A percentile compares a stretch with the other conserved stretches of the same genome.
phyloP scores from a whole-genome alignment of 2,888 invertebrate species.

The Ramazzottius varieornatus region DNA sequence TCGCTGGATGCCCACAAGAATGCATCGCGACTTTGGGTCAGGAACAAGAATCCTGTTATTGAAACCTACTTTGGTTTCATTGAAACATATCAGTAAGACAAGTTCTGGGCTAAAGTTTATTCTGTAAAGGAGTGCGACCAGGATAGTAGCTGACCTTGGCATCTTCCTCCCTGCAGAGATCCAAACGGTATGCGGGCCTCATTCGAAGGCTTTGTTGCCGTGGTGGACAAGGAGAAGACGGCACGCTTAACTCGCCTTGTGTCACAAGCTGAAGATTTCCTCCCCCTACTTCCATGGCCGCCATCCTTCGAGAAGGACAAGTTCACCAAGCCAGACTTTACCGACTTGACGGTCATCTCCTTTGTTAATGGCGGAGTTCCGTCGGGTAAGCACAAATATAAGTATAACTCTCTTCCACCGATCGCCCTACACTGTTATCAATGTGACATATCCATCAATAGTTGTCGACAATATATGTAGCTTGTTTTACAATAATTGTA shows the following conservation, averaged over 20 bases:
- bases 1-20: neutral
- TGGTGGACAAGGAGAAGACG: neutral
- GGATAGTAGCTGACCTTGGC: too few species aligned
- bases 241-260: neutral
- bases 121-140: too few species aligned
- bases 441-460: neutral
- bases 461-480: neutral
- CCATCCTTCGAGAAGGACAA: conserved; percentile 15
- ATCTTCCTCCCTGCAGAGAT: neutral
- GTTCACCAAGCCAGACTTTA: conserved; percentile 10
- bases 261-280: conserved; percentile 6
- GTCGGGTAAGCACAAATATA: neutral
- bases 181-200: neutral
- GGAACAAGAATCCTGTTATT: neutral
- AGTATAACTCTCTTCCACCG: neutral
- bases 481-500: neutral
- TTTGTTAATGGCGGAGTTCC: neutral
- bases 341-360: neutral
- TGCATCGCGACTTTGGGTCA: neutral
- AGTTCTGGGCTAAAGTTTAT: neutral
- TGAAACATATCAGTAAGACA: conserved; percentile 2
- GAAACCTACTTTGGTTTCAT: neutral
- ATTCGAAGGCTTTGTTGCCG: neutral
- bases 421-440: neutral
- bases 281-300: conserved; percentile 14